Percentiles rank a stretch among this genome's conserved stretches.
Conservation (phyloP, 2,797 vertebrate species). For the Hephaestus fuliginosus region DNA sequence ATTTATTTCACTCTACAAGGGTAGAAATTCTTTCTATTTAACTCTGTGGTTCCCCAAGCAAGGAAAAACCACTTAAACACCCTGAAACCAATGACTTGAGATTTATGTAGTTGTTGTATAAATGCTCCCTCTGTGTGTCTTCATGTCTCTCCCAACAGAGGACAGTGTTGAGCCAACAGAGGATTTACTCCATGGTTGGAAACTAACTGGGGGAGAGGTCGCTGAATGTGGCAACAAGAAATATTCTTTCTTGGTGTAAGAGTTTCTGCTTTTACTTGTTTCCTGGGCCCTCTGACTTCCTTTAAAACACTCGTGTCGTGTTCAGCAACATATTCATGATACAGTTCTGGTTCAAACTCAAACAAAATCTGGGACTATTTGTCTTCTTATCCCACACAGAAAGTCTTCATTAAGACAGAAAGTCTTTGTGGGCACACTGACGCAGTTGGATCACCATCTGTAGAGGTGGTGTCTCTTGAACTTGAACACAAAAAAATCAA, state of each 20-base stretch:
- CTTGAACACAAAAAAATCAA: not conserved
- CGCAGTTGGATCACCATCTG: constrained; percentile 1
- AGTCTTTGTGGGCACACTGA: constrained; percentile 3
- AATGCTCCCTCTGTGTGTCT: constrained; percentile 5
- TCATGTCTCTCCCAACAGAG: constrained; percentile 55
- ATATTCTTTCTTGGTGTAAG: constrained; percentile 28
- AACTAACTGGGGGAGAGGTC: constrained; percentile 52
- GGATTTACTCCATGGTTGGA: not conserved
- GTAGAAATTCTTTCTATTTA: not conserved
- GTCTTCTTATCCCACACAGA: constrained; percentile 2
- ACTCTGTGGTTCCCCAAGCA: not conserved
- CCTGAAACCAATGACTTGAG: not conserved
- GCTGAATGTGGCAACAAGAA: constrained; percentile 30
- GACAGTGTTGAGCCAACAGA: constrained; percentile 48
- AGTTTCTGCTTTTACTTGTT: constrained; percentile 10
- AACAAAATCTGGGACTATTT: constrained; percentile 3
- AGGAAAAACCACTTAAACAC: not conserved
- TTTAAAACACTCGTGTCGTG: not conserved
- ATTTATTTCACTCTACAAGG: constrained; percentile 7
- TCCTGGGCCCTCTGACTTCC: constrained; percentile 17
- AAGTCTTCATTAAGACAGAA: constrained; percentile 10
- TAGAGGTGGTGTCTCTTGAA: not conserved
- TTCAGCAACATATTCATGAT: constrained; percentile 18
- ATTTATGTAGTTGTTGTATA: not conserved
- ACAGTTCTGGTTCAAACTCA: constrained; percentile 2